Evolutionary conservation across 2,113 vertebrate genomes (phyloP), one percentile per base, ranked within the genome.

Genomic region (Copsychus sechellarum): DNA sequence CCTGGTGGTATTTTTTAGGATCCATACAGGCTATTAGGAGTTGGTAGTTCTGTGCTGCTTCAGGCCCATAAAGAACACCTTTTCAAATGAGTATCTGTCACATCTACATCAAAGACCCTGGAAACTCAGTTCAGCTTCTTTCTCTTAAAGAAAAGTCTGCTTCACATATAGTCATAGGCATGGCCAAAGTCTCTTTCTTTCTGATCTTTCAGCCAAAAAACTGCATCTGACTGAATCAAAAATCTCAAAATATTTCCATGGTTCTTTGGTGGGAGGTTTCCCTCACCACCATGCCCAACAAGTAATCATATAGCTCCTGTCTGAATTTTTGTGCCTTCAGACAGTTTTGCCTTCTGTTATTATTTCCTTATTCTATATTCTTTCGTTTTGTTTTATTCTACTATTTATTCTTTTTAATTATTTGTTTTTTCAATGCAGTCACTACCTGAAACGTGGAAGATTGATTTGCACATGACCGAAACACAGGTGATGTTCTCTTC

Each of bases 401-500:
- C 23, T 51, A 8, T 26, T 58, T 72, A 6, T 45, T 84, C n/a
- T 67, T 67, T 53, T 12, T 4, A 38, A 51, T 29, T 51, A 28
- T 8, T 72, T 65, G 86, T 56, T 34, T 88, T 71, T 33, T 50
- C 34, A 43, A 4, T 57, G 9, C 10, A n/a, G 17, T 70, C 29
- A 19, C 42, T 54, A 6, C 17, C 8, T 69, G 36, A 5, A 28
- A 26, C 57, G 5, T 21, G 50, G 47, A 91, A 56, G 15, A 62
- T 62, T 15, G 0, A 1, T 2, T 11, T 57, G 23, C 11, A 56
- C 48, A 3, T 2, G 5, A 13, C 48, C 53, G 80, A 36, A 65
- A 64, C 8, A 34, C 9, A 43, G 31, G 8, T 56, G 12, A 54
- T 90, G 14, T 28, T 86, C 24, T 56, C 13, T 60, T 25, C 14